These are phyloP conservation scores for Dolichallabes microphthalmus DNA, from an alignment of 2,113 vertebrate genomes.

Conservation along the genomic window DNA sequence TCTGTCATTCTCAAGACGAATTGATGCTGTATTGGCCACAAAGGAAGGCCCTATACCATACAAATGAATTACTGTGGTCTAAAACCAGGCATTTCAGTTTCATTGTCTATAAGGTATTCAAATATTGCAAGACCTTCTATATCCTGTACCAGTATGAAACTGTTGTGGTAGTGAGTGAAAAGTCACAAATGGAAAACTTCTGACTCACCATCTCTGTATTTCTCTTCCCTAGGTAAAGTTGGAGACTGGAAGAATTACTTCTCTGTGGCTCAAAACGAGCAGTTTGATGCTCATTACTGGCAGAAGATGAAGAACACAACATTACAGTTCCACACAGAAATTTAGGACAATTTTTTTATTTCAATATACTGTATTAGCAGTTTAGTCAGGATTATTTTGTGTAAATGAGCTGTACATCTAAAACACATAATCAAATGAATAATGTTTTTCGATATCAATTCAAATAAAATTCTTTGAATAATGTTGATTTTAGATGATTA, in stretches of 20 bases:
- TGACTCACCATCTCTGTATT: neutral
- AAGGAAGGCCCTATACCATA: too few species aligned
- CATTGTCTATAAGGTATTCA: too few species aligned
- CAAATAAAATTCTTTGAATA: neutral
- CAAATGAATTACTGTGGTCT: too few species aligned
- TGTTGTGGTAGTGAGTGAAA: neutral
- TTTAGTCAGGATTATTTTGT: neutral
- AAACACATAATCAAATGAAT: neutral
- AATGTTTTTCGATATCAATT: neutral
- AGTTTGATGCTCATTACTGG: slow-evolving; percentile 66
- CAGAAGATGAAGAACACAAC: slow-evolving; percentile 61
- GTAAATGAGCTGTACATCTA: neutral
- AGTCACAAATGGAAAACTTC: neutral
- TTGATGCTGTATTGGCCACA: too few species aligned
- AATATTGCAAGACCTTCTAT: too few species aligned
- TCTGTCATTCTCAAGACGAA: too few species aligned
- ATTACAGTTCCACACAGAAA: slow-evolving; percentile 53
- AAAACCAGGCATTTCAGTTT: too few species aligned
- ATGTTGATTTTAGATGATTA: neutral
- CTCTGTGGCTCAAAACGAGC: slow-evolving; percentile 66
- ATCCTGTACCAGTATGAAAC: neutral
- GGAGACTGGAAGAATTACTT: slow-evolving; percentile 64
- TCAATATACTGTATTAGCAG: neutral
- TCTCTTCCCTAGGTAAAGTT: slow-evolving; percentile 62
- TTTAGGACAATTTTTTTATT: slow-evolving; percentile 39